A percentile compares a stretch with the other conserved stretches of the same genome.
phyloP scores from a whole-genome alignment of 2,888 invertebrate genomes.

The Carcina quercana region DNA sequence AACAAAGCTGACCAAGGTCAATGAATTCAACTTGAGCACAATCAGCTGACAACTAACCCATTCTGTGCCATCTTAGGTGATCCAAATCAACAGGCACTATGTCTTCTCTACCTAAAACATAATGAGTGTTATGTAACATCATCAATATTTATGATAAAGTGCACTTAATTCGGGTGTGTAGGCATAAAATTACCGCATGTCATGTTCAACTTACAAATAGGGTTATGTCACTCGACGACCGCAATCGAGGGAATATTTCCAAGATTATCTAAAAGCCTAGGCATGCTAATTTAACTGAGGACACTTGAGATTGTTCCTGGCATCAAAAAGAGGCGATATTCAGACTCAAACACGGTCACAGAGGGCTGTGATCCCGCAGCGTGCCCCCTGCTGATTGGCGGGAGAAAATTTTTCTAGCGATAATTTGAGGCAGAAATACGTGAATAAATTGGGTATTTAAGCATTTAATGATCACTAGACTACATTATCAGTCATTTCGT shows the following conservation, averaged over 20 bases:
- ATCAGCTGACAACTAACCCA: slow-evolving; percentile 52
- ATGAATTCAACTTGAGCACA: slow-evolving; percentile 26
- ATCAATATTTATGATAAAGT: slow-evolving; percentile 21
- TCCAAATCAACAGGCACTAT: slow-evolving; percentile 35
- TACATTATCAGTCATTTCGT: slow-evolving; percentile 31
- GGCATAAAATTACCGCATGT: slow-evolving; percentile 68
- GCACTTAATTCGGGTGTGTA: slow-evolving; percentile 32
- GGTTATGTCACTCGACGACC: slow-evolving; percentile 72
- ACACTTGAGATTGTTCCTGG: slow-evolving; percentile 20
- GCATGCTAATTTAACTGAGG: slow-evolving; percentile 24
- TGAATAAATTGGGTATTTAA: slow-evolving; percentile 23
- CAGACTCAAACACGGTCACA: slow-evolving; percentile 27
- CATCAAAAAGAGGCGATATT: slow-evolving; percentile 22
- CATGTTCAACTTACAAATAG: slow-evolving; percentile 66
- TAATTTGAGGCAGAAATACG: slow-evolving; percentile 32
- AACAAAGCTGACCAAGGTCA: slow-evolving; percentile 52
- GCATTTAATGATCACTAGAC: slow-evolving; percentile 33
- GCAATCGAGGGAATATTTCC: slow-evolving; percentile 46
- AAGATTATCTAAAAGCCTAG: slow-evolving; percentile 29
- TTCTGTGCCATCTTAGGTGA: slow-evolving; percentile 58
- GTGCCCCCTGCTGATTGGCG: slow-evolving; percentile 72
- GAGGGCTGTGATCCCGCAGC: slow-evolving; percentile 42
- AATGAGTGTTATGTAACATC: slow-evolving; percentile 25
- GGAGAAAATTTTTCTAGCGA: slow-evolving; percentile 52
- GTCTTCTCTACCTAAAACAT: slow-evolving; percentile 46